Evolutionary conservation across 2,113 vertebrate genomes (phyloP).

Genomic region (Ascaphus truei): DNA sequence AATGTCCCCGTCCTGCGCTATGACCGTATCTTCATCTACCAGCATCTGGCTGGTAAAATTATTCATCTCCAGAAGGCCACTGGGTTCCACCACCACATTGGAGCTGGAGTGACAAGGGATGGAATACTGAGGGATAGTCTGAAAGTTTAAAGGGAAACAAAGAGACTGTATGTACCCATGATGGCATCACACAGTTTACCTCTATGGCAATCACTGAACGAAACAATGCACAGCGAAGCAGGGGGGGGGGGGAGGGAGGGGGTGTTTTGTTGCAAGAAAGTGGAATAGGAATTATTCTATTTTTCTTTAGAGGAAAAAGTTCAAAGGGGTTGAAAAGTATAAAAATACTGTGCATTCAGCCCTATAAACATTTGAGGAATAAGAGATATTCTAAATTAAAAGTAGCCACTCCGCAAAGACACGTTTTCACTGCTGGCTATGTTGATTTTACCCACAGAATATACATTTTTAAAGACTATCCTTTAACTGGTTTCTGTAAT

Average conservation of each 20-base stretch:
- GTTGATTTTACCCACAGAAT: no score
- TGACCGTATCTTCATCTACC: conserved; percentile 82
- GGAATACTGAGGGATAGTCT: conserved; percentile 94
- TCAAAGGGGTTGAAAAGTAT: no score
- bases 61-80: conserved; percentile 93
- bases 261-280: no score
- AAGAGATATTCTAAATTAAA: no score
- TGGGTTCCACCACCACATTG: conserved; percentile 96
- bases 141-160: conserved; percentile 44
- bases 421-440: no score
- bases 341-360: no score
- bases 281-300: no score
- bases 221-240: neutral
- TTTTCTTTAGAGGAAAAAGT: neutral
- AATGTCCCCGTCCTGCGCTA: conserved; percentile 90
- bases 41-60: conserved; percentile 97
- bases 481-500: no score
- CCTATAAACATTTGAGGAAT: no score
- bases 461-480: no score
- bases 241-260: no score
- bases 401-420: no score
- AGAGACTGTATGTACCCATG: neutral
- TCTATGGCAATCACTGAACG: neutral
- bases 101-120: conserved; percentile 95
- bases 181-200: neutral